phyloP scores from a whole-genome alignment of 2,888 invertebrate genomes.

The Omphaloscelis lunosa region DNA sequence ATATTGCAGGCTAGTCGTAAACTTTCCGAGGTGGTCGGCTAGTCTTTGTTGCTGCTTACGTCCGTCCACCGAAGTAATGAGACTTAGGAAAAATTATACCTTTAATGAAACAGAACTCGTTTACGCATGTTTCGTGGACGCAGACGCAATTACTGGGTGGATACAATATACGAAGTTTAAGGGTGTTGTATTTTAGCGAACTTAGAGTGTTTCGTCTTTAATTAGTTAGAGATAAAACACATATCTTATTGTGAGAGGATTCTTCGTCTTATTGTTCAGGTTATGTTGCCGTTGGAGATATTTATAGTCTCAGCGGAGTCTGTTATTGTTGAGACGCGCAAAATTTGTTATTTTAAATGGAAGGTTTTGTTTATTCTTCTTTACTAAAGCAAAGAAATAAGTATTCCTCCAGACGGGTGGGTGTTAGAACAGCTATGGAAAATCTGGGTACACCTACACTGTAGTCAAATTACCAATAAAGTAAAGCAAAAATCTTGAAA shows the following conservation, averaged over 20 bases:
- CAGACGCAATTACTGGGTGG: conserved; percentile 57
- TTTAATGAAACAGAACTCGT: conserved; percentile 82
- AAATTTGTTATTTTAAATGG: conserved; percentile 12
- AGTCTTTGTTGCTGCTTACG: conserved; percentile 73
- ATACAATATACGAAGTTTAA: conserved; percentile 59
- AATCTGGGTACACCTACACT: neutral
- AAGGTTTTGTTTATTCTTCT: neutral
- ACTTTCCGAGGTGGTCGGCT: conserved; percentile 80
- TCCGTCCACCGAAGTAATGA: conserved; percentile 80
- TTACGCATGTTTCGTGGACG: conserved; percentile 61
- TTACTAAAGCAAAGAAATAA: neutral
- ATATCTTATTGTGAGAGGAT: conserved; percentile 57
- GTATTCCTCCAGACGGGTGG: neutral
- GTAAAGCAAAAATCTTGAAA: neutral
- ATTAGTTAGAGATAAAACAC: conserved; percentile 64
- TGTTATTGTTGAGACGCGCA: conserved; percentile 26
- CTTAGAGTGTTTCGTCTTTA: conserved; percentile 55
- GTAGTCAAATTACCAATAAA: neutral
- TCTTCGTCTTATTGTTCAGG: conserved; percentile 56
- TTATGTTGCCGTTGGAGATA: conserved; percentile 31
- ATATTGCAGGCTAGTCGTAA: conserved; percentile 86
- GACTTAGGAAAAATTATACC: conserved; percentile 83
- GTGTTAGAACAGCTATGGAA: neutral
- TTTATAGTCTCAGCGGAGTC: conserved; percentile 36
- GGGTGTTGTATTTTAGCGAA: conserved; percentile 58